Base-by-base conservation (phyloP, 2,113 vertebrate genomes). In the Eulemur macaco region DNA sequence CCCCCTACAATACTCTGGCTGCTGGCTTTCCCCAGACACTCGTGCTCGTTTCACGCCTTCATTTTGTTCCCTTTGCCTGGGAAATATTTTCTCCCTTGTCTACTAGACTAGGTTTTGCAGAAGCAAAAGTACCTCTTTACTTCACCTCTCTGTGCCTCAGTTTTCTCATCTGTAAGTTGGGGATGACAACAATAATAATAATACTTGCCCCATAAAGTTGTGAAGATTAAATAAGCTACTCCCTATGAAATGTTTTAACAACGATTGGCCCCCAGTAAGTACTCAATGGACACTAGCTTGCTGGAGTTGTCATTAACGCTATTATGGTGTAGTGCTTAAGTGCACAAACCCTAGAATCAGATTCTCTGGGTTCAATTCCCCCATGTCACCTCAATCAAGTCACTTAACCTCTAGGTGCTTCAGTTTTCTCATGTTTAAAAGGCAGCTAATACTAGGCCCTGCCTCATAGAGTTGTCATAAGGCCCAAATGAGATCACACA, bases 251-350 rank as follows among this genome's bases (percentile, higher is more conserved):
- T 47, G 21, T 94, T 64, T 81, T 64, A 89, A 74, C 42, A 58
- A 50, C 69, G 42, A 25, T 56, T 87, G 81, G 45, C 34, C 56
- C 17, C 29, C 18, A 69, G 27, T 23, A 89, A 94, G 54, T 47
- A 66, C 68, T 93, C 74, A 73, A 86, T 78, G 90, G 69, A 95
- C 76, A 96, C 68, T 47, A 97, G 68, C 18, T 97, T 88, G 37
- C 89, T 50, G 80, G 31, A 68, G 69, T 82, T 74, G 68, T 76
- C 80, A 80, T 56, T 60, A 54, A 81, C 58, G 80, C 56, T 58
- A 87, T 82, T 94, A 86, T 3, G 84, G 23, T 27, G 21, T 45
- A 56, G 91, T 78, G 60, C 66, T 73, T 95, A 77, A 82, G 42
- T 64, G 66, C 84, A 87, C 29, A 95, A 91, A 83, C 58, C 66